Evolutionary conservation across 1,140 invertebrate species (phyloP).

Genomic region (Pantala flavescens): DNA sequence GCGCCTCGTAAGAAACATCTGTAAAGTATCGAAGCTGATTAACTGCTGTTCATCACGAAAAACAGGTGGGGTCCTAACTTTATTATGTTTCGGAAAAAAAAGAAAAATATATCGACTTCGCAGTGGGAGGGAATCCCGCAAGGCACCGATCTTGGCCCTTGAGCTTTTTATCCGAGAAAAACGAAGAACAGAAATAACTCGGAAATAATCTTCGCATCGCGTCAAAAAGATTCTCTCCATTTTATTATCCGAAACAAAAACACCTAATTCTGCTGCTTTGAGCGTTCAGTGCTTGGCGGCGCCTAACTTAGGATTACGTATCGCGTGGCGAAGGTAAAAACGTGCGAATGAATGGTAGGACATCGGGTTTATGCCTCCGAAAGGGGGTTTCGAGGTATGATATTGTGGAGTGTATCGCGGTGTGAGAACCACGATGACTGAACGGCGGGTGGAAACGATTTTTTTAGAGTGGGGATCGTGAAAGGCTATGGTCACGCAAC

Average conservation of each 20-base stretch:
- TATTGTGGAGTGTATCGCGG: not conserved
- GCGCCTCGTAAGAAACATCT: no score
- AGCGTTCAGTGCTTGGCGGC: not conserved
- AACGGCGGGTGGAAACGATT: not conserved
- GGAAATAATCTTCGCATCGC: no score
- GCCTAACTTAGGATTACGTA: not conserved
- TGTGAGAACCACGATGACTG: not conserved
- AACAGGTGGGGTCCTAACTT: no score
- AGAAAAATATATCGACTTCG: no score
- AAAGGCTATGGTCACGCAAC: not conserved
- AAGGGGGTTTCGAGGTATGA: not conserved
- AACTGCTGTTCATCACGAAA: no score
- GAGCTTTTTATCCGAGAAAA: no score
- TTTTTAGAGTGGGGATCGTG: not conserved
- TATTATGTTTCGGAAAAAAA: no score
- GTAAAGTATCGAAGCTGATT: no score
- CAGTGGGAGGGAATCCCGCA: no score
- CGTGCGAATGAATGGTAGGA: not conserved
- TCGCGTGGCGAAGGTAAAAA: not conserved
- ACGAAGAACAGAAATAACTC: no score
- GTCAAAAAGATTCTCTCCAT: not conserved
- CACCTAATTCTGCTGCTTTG: not conserved
- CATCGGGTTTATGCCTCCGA: not conserved
- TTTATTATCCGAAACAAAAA: slow-evolving; percentile 4
- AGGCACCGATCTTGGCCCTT: no score